Evolutionary conservation across 2,113 vertebrate genomes (phyloP), one percentile per base, ranked within the genome.

Genomic region (Dissostichus mawsoni): DNA sequence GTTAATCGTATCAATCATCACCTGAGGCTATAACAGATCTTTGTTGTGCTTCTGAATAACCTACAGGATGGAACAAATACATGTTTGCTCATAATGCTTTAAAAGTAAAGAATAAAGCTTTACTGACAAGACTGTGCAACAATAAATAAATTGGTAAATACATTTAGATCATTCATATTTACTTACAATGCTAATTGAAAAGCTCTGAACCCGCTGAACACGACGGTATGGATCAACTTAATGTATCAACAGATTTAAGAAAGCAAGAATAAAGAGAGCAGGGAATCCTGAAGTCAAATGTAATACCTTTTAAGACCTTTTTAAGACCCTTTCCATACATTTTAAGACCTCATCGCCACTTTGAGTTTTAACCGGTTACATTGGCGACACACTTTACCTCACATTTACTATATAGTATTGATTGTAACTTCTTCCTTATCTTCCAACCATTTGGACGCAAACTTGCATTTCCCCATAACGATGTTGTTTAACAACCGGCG

Each of bases 1-100:
- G 79, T 74, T 23, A 58, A 70, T n/a, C n/a, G n/a, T n/a, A n/a
- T n/a, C 8, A 13, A 29, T 29, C 29, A 58, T 13, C 51, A 45
- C 79, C 74, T 18, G 13, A 73, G 63, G 83, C 52, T 74, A 12
- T 5, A 65, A 62, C 17, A 71, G 61, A 78, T 58, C 65, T 0
- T 59, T 45, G 17, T 12, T 65, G 13, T 44, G 36, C 36, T 41
- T 29, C 12, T 75, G 29, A 76, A 58, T 33, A 14, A 50, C 36
- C 25, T 7, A 0, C 2, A 59, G 25, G 17, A 55, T 25, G 36
- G 8, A 33, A 67, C 11, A 18, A 2, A 50, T 5, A 29, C 17
- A 29, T 29, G 29, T 29, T 29, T 29, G 29, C 29, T 29, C 29
- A 8, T 7, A 8, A 36, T 36, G 36, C 36, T 41, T 56, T 2